These are phyloP conservation scores for Pungitius pungitius DNA, from an alignment of 2,113 vertebrate species.

Conservation along the genomic window DNA sequence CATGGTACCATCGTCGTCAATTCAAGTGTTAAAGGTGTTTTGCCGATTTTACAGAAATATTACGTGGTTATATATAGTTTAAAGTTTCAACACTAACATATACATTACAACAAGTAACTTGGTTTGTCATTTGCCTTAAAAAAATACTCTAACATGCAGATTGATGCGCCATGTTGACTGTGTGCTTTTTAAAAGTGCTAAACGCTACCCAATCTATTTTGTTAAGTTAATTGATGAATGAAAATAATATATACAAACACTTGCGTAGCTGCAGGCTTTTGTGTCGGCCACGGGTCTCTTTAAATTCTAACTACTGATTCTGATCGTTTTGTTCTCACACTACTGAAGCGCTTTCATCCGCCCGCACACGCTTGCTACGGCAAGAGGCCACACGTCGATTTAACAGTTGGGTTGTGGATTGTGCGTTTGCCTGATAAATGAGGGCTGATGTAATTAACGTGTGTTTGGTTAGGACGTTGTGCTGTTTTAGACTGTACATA, in stretches of 20 bases:
- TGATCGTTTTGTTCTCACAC: conserved; percentile 58
- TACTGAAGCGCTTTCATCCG: conserved; percentile 63
- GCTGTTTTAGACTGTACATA: conserved; percentile 61
- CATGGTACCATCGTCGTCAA: conserved; percentile 53
- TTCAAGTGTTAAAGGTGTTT: conserved; percentile 40
- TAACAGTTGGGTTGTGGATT: conserved; percentile 46
- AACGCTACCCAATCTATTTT: conserved; percentile 20
- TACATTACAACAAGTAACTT: not conserved
- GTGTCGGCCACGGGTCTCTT: conserved; percentile 24
- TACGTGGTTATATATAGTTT: conserved; percentile 21
- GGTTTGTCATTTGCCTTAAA: conserved; percentile 7
- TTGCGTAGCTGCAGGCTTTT: conserved; percentile 10
- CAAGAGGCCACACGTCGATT: conserved; percentile 3
- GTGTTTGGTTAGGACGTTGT: conserved; percentile 63
- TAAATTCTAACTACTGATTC: conserved; percentile 73
- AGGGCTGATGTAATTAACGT: conserved; percentile 59
- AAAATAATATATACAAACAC: conserved; percentile 9
- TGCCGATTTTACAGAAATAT: not conserved
- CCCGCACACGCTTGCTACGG: conserved; percentile 22
- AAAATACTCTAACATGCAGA: conserved; percentile 14
- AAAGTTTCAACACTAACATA: conserved; percentile 52
- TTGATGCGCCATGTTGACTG: not conserved
- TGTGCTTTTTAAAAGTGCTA: conserved; percentile 21
- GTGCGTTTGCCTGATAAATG: conserved; percentile 66
- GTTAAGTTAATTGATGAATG: conserved; percentile 8